Evolutionary conservation across 2,113 vertebrate genomes (phyloP), one percentile per base, ranked within the genome.

Genomic region (Phylloscopus trochilus): DNA sequence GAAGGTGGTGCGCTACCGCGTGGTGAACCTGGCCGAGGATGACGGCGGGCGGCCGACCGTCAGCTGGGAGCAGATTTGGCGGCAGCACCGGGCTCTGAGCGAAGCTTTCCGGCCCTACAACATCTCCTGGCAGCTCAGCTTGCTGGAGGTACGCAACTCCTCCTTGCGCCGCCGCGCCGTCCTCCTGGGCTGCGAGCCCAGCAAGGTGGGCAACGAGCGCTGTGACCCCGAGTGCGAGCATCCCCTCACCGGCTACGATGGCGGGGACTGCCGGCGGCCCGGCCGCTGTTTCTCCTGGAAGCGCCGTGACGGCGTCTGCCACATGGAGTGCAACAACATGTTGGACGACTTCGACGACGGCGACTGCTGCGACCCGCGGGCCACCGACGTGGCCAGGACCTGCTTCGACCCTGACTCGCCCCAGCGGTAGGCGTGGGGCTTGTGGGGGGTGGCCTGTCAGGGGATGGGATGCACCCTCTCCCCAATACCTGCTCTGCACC

Each of bases 321-420:
- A 99, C 67, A 93, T 93, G 83, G 99, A 99, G 88, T 99, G 99
- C 97, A 99, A 99, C 98, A 99, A 98, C 75, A 98, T 99, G 96
- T 82, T 98, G 91, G 98, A 99, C 1, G 99, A 99, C 96, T 99
- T 99, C 4, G 99, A 99, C 2, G 99, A 99, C 0, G 99, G 99
- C 2, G 99, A 99, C 97, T 99, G 99, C 98, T 99, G 99, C 0
- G 98, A 99, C 95, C 98, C 98, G 0, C 98, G 96, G 28, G 96
- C 97, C 84, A 97, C 99, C 0, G 98, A 99, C 0, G 98, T 99
- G 79, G 88, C 89, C 79, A 99, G 97, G 98, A 99, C 99, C 73
- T 99, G 99, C 97, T 99, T 99, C 3, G 99, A 99, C 95, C 99
- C 99, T 0, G 99, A 99, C 83, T 99, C 99, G 1, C 97, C 98